phyloP scores from a whole-genome alignment of 1,140 invertebrate genomes.

The Formica exsecta region DNA sequence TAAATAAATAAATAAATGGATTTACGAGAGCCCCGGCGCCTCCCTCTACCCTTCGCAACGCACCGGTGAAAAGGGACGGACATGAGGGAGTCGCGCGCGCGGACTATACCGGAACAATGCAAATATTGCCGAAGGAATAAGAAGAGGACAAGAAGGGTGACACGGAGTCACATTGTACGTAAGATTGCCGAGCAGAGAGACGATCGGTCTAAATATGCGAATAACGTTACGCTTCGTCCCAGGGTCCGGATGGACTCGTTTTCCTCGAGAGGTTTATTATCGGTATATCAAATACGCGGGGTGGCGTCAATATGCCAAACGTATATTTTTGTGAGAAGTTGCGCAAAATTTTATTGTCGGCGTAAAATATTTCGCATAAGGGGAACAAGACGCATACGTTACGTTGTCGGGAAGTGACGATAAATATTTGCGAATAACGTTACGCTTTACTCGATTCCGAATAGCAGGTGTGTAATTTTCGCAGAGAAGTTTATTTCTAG shows the following conservation, averaged over 20 bases:
- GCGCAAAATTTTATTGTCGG: background rate
- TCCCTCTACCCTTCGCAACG: slow-evolving; percentile 54
- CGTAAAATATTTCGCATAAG: background rate
- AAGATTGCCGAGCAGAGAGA: background rate
- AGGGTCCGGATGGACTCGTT: background rate
- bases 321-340: background rate
- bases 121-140: slow-evolving; percentile 69
- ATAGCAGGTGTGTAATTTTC: background rate
- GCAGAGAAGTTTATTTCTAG: background rate
- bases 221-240: background rate
- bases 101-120: slow-evolving; percentile 65
- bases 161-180: slow-evolving; percentile 64
- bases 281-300: background rate
- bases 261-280: background rate
- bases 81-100: slow-evolving; percentile 24
- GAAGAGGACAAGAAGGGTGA: slow-evolving; percentile 48
- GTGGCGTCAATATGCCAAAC: background rate
- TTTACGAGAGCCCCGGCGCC: slow-evolving; percentile 75
- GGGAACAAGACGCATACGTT: background rate
- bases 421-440: slow-evolving; percentile 25
- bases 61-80: slow-evolving; percentile 59
- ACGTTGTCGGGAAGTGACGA: background rate
- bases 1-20: slow-evolving; percentile 86
- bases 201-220: background rate
- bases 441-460: background rate